These are phyloP conservation scores for Stegodyphus dumicola DNA, from an alignment of 1,140 invertebrate species.

Conservation along the genomic window DNA sequence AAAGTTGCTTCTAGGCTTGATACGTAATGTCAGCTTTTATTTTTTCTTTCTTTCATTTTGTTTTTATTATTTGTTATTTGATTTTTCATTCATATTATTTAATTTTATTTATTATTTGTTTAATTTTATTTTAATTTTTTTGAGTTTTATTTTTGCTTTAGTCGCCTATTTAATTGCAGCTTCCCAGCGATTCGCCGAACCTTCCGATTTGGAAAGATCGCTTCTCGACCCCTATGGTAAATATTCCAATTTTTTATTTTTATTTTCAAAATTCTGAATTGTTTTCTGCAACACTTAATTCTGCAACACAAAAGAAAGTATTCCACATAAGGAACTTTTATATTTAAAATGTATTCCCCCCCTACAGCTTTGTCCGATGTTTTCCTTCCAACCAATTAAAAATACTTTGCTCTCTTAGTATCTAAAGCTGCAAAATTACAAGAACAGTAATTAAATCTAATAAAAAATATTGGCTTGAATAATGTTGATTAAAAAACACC, in stretches of 20 bases:
- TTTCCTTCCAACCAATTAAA: too few relatives aligned
- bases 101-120: not conserved
- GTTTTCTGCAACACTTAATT: too few relatives aligned
- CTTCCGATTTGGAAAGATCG: constrained; percentile 42
- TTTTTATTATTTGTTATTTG: not conserved
- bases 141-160: constrained; percentile 46
- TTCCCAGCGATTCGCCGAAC: constrained; percentile 42
- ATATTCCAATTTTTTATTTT: constrained; percentile 13
- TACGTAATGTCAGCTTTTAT: not conserved
- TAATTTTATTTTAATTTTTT: constrained; percentile 2
- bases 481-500: too few relatives aligned
- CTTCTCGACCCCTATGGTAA: constrained; percentile 57
- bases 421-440: too few relatives aligned
- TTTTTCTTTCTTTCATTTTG: not conserved
- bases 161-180: constrained; percentile 45
- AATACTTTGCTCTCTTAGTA: too few relatives aligned
- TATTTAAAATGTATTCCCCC: too few relatives aligned
- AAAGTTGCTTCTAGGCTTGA: not conserved
- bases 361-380: too few relatives aligned
- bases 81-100: too few relatives aligned
- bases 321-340: too few relatives aligned
- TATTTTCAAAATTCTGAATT: constrained; percentile 3
- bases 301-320: too few relatives aligned
- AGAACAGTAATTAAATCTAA: too few relatives aligned
- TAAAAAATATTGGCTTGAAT: too few relatives aligned